Percentiles rank a stretch among this genome's conserved stretches.
Conservation (phyloP, 2,113 vertebrate species). For the Peromyscus leucopus region DNA sequence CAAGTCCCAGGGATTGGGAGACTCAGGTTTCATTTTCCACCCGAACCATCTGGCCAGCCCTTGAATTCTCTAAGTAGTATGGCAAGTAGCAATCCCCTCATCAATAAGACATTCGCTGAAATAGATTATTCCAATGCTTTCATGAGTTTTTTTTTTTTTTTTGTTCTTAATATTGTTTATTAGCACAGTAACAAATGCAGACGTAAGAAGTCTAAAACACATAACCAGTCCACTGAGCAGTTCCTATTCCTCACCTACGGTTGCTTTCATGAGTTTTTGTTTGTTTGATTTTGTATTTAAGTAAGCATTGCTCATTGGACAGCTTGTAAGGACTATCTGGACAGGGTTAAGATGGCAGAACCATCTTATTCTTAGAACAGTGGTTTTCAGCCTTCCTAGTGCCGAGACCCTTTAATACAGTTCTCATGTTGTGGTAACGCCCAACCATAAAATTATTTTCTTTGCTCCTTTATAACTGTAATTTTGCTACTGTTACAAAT, state of each 20-base stretch:
- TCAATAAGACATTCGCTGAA: background rate
- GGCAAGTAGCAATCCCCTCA: conserved; percentile 5
- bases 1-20: no score
- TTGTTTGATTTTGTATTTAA: conserved; percentile 63
- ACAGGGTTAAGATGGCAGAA: conserved; percentile 61
- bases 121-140: background rate
- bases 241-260: no score
- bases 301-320: conserved; percentile 69
- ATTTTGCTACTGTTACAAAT: background rate
- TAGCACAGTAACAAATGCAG: no score
- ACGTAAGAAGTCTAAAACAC: no score
- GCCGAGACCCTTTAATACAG: background rate
- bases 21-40: background rate
- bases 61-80: background rate
- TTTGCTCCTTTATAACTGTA: background rate
- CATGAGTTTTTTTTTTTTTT: conserved; percentile 61
- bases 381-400: background rate
- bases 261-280: conserved; percentile 47
- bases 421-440: background rate
- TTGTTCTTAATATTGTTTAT: no score
- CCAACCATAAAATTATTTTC: background rate
- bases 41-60: background rate
- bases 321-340: conserved; percentile 66
- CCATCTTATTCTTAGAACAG: background rate
- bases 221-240: no score